A percentile compares a stretch with the other conserved stretches of the same genome.
Evolutionary conservation across 2,888 invertebrate genomes (phyloP).

Genomic region (Cheilosia variabilis): DNA sequence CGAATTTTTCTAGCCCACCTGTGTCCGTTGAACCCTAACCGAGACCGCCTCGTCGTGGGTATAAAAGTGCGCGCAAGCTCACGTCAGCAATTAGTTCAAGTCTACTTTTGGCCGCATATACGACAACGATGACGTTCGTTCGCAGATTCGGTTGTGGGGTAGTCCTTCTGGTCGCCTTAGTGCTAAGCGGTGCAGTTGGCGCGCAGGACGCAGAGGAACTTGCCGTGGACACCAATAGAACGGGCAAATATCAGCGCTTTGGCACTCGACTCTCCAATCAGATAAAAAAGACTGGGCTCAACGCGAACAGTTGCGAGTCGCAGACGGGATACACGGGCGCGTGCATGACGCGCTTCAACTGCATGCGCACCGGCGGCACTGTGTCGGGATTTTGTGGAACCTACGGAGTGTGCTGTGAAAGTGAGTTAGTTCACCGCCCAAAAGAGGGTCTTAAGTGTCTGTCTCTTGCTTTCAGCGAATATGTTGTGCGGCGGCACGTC

Average conservation of each 20-base stretch:
- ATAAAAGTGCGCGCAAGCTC: constrained; percentile 55
- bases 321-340: constrained; percentile 80
- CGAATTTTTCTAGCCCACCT: constrained; percentile 51
- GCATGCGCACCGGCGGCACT: constrained; percentile 80
- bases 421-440: constrained; percentile 76
- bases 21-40: constrained; percentile 65
- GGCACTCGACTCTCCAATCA: constrained; percentile 12
- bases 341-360: constrained; percentile 81
- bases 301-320: constrained; percentile 79
- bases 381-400: constrained; percentile 81
- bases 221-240: constrained; percentile 24
- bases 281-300: constrained; percentile 8
- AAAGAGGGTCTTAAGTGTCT: not conserved
- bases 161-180: not conserved
- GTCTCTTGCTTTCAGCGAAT: constrained; percentile 78
- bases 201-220: constrained; percentile 9
- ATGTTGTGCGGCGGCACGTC: constrained; percentile 80
- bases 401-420: constrained; percentile 82
- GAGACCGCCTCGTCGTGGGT: constrained; percentile 17
- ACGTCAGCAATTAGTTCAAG: constrained; percentile 63
- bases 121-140: constrained; percentile 37
- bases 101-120: constrained; percentile 10
- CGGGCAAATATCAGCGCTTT: constrained; percentile 32
- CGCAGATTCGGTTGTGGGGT: constrained; percentile 12
- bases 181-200: not conserved